These are phyloP conservation scores for Lophochroa leadbeateri DNA, from an alignment of 2,113 vertebrate species.

Conservation along the genomic window DNA sequence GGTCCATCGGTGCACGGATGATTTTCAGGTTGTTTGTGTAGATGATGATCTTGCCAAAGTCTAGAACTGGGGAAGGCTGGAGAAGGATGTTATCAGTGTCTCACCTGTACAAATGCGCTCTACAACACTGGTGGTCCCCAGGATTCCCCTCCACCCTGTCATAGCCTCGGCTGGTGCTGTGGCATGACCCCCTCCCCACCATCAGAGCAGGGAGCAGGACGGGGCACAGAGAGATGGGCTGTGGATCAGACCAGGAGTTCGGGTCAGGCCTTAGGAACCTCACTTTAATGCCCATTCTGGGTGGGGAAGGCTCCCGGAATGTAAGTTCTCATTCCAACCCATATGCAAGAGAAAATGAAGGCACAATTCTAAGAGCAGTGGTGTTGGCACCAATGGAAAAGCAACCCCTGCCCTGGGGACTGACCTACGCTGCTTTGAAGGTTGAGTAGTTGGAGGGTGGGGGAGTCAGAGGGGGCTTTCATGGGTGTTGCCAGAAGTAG, in stretches of 20 bases:
- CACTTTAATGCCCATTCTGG: background rate
- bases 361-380: background rate
- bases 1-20: conserved; percentile 84
- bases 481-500: background rate
- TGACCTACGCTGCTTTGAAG: background rate
- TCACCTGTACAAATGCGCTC: background rate
- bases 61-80: conserved; percentile 81
- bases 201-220: background rate
- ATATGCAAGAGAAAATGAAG: background rate
- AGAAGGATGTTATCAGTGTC: conserved; percentile 1
- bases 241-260: background rate
- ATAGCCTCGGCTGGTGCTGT: background rate
- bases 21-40: conserved; percentile 97
- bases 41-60: conserved; percentile 97
- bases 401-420: background rate
- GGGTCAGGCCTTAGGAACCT: background rate
- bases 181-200: background rate
- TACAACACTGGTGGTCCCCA: background rate
- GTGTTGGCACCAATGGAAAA: background rate
- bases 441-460: background rate
- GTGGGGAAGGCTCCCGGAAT: background rate
- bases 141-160: accelerated
- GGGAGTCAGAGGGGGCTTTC: background rate
- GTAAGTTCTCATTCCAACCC: background rate
- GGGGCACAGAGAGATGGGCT: background rate